phyloP scores from a whole-genome alignment of 1,140 invertebrate genomes.

The Pantala flavescens region DNA sequence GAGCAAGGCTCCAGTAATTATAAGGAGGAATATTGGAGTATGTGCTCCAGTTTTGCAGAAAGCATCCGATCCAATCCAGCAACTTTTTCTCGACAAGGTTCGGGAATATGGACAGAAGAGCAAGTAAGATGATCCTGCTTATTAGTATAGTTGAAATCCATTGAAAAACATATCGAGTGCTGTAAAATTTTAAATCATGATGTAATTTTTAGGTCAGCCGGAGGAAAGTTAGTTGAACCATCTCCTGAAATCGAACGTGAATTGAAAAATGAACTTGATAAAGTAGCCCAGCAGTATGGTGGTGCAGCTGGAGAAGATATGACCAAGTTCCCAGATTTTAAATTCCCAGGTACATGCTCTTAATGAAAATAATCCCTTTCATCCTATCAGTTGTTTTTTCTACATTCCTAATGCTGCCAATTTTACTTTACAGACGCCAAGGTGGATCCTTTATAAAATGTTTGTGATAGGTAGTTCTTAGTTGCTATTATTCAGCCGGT shows the following conservation, averaged over 20 bases:
- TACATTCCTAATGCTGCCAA: not conserved
- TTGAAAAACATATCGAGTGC: not conserved
- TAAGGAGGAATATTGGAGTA: not conserved
- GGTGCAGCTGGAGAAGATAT: slow-evolving; percentile 66
- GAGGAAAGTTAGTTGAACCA: slow-evolving; percentile 71
- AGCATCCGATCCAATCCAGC: slow-evolving; percentile 80
- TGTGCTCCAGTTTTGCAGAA: slow-evolving; percentile 51
- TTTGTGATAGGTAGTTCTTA: slow-evolving; percentile 20
- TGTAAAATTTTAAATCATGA: not conserved
- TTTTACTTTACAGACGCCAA: slow-evolving; percentile 22
- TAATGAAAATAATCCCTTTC: slow-evolving; percentile 11
- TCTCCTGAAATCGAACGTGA: slow-evolving; percentile 63
- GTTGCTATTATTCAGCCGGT: not conserved
- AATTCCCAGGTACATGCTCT: slow-evolving; percentile 49
- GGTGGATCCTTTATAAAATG: slow-evolving; percentile 22
- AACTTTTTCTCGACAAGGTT: slow-evolving; percentile 87
- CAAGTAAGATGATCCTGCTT: slow-evolving; percentile 40
- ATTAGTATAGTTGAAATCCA: not conserved
- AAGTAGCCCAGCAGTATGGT: slow-evolving; percentile 65
- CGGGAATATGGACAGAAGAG: slow-evolving; percentile 73
- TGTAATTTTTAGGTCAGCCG: slow-evolving; percentile 33
- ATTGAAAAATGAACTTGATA: slow-evolving; percentile 64
- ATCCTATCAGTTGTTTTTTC: not conserved
- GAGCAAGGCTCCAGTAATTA: not conserved
- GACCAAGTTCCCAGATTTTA: slow-evolving; percentile 77